These are phyloP conservation scores for Linnaemya vulpina DNA, from an alignment of 2,888 invertebrate genomes.

Conservation along the genomic window DNA sequence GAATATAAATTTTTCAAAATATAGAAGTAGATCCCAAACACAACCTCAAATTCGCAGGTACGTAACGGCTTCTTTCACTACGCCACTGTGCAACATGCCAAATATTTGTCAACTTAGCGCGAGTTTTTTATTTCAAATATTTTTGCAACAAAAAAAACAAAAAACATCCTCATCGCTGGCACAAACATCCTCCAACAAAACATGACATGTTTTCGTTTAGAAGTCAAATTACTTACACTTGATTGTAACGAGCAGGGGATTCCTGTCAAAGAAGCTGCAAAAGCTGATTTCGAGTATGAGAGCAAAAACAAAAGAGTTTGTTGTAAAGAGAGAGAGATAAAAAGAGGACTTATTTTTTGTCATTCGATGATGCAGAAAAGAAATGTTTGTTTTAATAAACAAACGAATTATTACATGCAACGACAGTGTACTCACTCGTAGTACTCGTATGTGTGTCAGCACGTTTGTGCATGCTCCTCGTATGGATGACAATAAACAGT, in stretches of 20 bases:
- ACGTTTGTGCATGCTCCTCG: background rate
- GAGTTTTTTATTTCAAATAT: background rate
- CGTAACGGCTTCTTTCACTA: no score
- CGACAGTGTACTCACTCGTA: background rate
- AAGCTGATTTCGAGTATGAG: conserved; percentile 40
- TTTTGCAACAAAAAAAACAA: conserved; percentile 1
- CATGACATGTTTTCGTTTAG: conserved; percentile 28
- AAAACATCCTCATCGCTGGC: conserved; percentile 29
- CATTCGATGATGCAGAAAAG: conserved; percentile 24
- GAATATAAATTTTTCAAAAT: no score
- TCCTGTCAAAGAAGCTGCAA: conserved; percentile 50
- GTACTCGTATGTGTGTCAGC: background rate
- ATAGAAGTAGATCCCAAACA: no score
- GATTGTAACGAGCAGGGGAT: conserved; percentile 64
- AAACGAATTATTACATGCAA: conserved; percentile 8
- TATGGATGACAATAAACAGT: conserved; percentile 60
- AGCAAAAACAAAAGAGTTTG: background rate
- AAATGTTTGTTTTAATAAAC: conserved; percentile 46
- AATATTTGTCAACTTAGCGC: background rate
- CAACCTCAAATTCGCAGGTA: no score
- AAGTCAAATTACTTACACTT: conserved; percentile 67
- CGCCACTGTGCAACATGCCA: background rate
- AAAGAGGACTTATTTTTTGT: background rate
- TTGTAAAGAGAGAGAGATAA: conserved; percentile 20
- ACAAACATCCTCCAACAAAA: conserved; percentile 15